Evolutionary conservation across 2,113 vertebrate species (phyloP).

Genomic region (Serinus canaria): DNA sequence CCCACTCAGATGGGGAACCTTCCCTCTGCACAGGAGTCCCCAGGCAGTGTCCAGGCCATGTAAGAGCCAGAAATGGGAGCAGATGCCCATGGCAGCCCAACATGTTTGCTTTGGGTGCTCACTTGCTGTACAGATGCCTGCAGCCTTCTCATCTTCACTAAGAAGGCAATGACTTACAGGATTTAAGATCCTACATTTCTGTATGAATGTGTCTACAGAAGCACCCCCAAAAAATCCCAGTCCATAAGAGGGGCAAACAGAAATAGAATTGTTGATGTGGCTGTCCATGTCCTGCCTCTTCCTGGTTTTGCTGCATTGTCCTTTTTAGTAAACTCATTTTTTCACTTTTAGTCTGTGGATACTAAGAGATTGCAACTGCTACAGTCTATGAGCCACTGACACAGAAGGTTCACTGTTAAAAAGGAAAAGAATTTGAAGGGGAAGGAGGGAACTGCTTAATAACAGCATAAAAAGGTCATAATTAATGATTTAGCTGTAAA

Average conservation of each 20-base stretch:
- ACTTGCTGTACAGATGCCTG: neutral
- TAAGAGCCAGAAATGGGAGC: neutral
- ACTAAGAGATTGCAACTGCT: neutral
- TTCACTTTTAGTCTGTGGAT: neutral
- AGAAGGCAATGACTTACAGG: neutral
- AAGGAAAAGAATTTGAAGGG: neutral
- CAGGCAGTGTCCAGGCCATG: neutral
- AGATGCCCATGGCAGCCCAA: neutral
- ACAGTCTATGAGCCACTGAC: neutral
- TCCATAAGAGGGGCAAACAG: neutral
- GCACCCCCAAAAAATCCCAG: neutral
- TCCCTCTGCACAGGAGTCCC: accelerated
- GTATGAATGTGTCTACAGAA: neutral
- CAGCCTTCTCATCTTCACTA: neutral
- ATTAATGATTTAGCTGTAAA: conserved; percentile 38
- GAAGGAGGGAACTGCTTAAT: neutral
- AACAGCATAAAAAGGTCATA: conserved; percentile 19
- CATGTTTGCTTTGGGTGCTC: neutral
- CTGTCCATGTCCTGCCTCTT: neutral
- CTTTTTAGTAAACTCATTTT: neutral
- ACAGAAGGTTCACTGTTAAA: conserved; percentile 45
- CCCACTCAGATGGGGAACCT: neutral
- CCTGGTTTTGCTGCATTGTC: neutral
- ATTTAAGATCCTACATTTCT: neutral
- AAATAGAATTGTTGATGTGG: neutral